These are phyloP conservation scores for Trididemnum clinides DNA, from an alignment of 23 tunicate species.

Conservation along the genomic window DNA sequence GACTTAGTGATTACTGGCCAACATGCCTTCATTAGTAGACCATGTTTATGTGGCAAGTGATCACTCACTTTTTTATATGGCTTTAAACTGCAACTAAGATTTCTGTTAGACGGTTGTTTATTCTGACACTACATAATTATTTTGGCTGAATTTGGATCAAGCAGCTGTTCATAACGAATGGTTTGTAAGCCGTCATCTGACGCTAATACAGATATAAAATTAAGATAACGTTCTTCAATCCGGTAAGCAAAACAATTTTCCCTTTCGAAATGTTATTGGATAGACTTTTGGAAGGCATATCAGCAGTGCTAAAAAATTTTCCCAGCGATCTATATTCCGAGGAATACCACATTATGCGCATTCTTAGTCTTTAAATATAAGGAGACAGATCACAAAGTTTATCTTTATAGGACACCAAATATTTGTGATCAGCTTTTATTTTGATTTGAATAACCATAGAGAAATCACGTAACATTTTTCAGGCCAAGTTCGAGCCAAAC, in stretches of 20 bases:
- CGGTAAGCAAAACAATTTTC: not conserved
- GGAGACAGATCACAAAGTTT: too few relatives aligned
- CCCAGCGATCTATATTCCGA: too few relatives aligned
- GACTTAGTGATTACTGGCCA: not conserved
- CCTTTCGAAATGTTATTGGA: not conserved
- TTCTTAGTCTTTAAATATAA: constrained; percentile 5
- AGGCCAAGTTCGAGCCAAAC: too few relatives aligned
- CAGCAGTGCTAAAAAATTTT: not conserved
- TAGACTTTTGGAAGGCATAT: not conserved
- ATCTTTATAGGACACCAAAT: too few relatives aligned
- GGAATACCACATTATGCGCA: constrained; percentile 45
- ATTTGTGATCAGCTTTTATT: too few relatives aligned
- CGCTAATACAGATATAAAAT: not conserved
- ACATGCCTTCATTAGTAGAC: not conserved
- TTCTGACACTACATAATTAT: not conserved
- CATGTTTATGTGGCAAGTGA: too few relatives aligned
- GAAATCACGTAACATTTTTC: too few relatives aligned
- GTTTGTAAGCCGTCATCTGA: not conserved
- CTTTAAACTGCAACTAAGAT: not conserved
- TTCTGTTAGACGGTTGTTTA: not conserved
- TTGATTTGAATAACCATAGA: too few relatives aligned
- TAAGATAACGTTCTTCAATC: not conserved
- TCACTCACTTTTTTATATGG: too few relatives aligned
- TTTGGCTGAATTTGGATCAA: not conserved
- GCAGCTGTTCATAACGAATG: not conserved